Conservation (phyloP, 2,113 vertebrate species). For the Microtus pennsylvanicus region DNA sequence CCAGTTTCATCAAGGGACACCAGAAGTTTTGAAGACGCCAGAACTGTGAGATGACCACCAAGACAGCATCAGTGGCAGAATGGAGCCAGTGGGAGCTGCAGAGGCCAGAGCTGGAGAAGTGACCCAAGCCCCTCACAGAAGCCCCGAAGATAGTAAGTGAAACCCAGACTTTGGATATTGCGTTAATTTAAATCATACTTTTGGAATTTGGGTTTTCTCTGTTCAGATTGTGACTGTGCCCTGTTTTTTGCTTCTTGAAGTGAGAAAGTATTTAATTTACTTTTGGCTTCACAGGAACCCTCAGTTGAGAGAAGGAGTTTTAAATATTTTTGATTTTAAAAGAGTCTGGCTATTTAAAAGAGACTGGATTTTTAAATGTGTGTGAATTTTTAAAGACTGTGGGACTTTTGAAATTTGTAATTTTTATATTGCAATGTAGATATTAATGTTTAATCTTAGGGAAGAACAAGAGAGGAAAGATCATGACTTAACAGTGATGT, state of each 20-base stretch:
- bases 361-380: neutral
- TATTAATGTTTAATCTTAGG: neutral
- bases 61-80: neutral
- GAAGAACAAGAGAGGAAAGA: neutral
- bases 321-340: neutral
- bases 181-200: neutral
- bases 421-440: neutral
- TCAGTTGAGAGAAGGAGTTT: neutral
- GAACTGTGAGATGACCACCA: neutral
- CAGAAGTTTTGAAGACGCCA: neutral
- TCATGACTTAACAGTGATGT: neutral
- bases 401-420: neutral
- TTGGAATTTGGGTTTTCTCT: neutral
- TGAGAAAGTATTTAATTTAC: neutral
- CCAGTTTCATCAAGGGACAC: neutral
- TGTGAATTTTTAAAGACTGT: neutral
- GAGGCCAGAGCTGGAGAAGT: neutral
- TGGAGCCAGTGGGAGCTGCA: neutral
- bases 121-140: neutral
- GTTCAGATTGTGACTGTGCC: neutral
- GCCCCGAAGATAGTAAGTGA: neutral
- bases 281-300: neutral
- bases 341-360: neutral
- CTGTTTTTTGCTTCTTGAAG: neutral
- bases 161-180: neutral